These are phyloP conservation scores for Coelopa pilipes DNA, from an alignment of 2,888 invertebrate genomes.

Conservation along the genomic window DNA sequence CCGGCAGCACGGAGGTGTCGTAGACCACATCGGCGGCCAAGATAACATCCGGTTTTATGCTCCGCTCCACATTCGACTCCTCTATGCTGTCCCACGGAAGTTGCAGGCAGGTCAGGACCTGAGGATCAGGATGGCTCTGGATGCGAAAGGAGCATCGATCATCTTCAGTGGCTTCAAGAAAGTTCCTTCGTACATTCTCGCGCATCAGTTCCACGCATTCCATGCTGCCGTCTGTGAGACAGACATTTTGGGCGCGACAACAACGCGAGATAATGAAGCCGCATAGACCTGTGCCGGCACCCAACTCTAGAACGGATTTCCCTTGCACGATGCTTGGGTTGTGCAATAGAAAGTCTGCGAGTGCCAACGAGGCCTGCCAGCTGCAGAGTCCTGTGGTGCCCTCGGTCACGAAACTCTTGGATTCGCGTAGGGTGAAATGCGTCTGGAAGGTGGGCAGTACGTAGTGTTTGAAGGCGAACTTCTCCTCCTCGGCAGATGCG, in stretches of 20 bases:
- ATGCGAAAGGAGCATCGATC: slow-evolving; percentile 22
- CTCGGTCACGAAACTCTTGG: slow-evolving; percentile 76
- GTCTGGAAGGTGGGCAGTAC: slow-evolving; percentile 53
- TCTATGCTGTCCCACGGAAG: slow-evolving; percentile 70
- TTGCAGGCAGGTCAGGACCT: slow-evolving; percentile 34
- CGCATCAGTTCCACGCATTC: slow-evolving; percentile 73
- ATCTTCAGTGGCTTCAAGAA: slow-evolving; percentile 47
- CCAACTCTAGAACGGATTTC: slow-evolving; percentile 78
- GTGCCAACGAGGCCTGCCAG: slow-evolving; percentile 81
- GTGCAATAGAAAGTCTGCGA: slow-evolving; percentile 77
- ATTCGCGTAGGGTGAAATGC: slow-evolving; percentile 75
- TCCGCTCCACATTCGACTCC: slow-evolving; percentile 51
- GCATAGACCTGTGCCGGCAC: slow-evolving; percentile 80
- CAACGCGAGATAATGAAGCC: slow-evolving; percentile 75
- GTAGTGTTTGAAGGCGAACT: slow-evolving; percentile 75
- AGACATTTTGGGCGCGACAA: slow-evolving; percentile 70
- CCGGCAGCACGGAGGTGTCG: slow-evolving; percentile 69
- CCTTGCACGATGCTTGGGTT: slow-evolving; percentile 69
- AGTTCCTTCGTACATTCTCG: slow-evolving; percentile 75
- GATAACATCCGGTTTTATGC: slow-evolving; percentile 66
- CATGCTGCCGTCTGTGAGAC: slow-evolving; percentile 77
- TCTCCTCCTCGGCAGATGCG: slow-evolving; percentile 41
- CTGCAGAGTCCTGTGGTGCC: slow-evolving; percentile 78
- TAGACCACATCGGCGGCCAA: slow-evolving; percentile 74
- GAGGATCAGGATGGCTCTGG: slow-evolving; percentile 9